phyloP scores from a whole-genome alignment of 2,113 vertebrate genomes.

The Protobothrops mucrosquamatus region DNA sequence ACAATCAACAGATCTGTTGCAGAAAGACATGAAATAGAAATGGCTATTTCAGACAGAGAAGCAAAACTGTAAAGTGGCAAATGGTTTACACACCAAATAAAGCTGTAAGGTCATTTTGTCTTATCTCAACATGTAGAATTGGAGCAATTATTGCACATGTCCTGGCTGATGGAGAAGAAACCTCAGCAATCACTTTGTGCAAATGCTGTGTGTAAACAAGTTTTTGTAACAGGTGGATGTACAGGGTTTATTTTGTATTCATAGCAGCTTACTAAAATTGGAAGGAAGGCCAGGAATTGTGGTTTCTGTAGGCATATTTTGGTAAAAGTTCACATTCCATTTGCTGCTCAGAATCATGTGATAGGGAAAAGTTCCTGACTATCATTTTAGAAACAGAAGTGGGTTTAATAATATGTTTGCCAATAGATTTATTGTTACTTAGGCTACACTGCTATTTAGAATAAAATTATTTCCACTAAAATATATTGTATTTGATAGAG shows the following conservation, averaged over 20 bases:
- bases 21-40: neutral
- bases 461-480: neutral
- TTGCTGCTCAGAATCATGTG: neutral
- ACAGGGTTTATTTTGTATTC: neutral
- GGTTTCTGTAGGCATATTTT: neutral
- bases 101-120: neutral
- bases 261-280: neutral
- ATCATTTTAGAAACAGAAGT: neutral
- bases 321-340: neutral
- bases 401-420: neutral
- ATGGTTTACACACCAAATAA: neutral
- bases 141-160: neutral
- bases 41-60: neutral
- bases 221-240: neutral
- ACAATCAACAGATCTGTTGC: neutral
- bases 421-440: neutral
- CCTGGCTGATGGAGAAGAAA: neutral
- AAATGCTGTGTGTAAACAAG: neutral
- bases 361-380: neutral
- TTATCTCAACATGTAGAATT: neutral
- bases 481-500: neutral
- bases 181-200: neutral
- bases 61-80: neutral
- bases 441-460: neutral
- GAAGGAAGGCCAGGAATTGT: neutral